Conservation (phyloP, 2,797 vertebrate genomes). For the Hippopotamyrus pictus region DNA sequence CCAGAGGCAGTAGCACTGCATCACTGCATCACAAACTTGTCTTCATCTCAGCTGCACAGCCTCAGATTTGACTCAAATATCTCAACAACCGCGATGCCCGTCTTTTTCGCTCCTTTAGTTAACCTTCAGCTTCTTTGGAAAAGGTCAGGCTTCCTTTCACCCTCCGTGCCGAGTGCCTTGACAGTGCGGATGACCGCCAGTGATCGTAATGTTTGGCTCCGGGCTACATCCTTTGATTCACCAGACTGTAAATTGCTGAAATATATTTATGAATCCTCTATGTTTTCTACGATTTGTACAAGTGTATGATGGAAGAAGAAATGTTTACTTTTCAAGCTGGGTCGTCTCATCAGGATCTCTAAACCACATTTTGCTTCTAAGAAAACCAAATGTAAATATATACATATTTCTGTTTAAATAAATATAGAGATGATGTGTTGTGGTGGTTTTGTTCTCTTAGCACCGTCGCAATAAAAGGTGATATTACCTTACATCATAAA, state of each 20-base stretch:
- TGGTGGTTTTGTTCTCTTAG: neutral
- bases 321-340: constrained; percentile 27
- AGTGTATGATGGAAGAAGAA: constrained; percentile 21
- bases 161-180: constrained; percentile 60
- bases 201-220: constrained; percentile 38
- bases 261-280: constrained; percentile 11
- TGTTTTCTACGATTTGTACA: constrained; percentile 35
- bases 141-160: neutral
- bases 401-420: constrained; percentile 54
- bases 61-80: neutral
- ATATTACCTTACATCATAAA: neutral
- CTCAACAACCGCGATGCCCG: neutral
- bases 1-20: neutral
- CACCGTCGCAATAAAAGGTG: neutral
- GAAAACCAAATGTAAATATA: constrained; percentile 55
- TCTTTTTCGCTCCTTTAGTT: neutral
- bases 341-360: constrained; percentile 23
- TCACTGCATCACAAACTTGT: neutral
- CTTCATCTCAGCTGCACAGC: neutral
- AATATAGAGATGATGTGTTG: constrained; percentile 43
- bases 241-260: constrained; percentile 18
- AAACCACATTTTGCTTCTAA: constrained; percentile 31
- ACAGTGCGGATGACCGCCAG: constrained; percentile 41
- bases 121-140: neutral
- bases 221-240: constrained; percentile 10